Evolutionary conservation across 35 echinoderm and acorn worm species (phyloP), one percentile per base, ranked within the genome.

Genomic region (Patiria miniata): DNA sequence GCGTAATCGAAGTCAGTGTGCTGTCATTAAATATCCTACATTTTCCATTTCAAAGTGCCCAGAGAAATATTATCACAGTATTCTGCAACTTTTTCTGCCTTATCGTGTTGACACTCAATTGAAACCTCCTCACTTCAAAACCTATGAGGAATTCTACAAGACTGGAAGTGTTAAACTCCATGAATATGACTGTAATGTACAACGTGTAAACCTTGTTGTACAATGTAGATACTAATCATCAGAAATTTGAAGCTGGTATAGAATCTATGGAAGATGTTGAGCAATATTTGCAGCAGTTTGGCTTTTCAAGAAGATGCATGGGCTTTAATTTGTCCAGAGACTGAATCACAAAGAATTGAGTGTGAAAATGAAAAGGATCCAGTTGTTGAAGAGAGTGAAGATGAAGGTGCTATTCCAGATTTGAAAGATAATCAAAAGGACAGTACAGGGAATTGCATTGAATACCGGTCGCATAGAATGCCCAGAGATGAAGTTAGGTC

Each of bases 61-160:
- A 58, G 90, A 92, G 76, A 73, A 65, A 39, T 87, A 87, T 47
- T 92, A 39, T 51, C n/a, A 68, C 26, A 92, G 53, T 53, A 81
- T 87, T 40, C 57, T 92, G 19, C 77, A 73, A 56, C 50, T 92
- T 12, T 87, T 79, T 77, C 65, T 94, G n/a, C 92, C 88, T 79
- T 42, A 85, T 68, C 77, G 68, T 82, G 79, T 28, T 0, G 77
- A 93, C 44, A 38, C 36, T 53, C 56, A 94, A 30, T 90, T 94
- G 4, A 90, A 83, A 60, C 88, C 92, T 34, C n/a, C 80, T 23
- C 7, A 1, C 22, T 89, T n/a, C n/a, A n/a, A n/a, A n/a, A n/a
- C n/a, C n/a, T n/a, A n/a, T n/a, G n/a, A n/a, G n/a, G n/a, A n/a
- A 14, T 86, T 90, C 76, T 90, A 79, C 57, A 37, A 78, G 56